Percentiles rank a stretch among this genome's conserved stretches.
These are phyloP conservation scores for Lophotis ruficrista DNA, from an alignment of 2,113 vertebrate genomes.

Conservation along the genomic window DNA sequence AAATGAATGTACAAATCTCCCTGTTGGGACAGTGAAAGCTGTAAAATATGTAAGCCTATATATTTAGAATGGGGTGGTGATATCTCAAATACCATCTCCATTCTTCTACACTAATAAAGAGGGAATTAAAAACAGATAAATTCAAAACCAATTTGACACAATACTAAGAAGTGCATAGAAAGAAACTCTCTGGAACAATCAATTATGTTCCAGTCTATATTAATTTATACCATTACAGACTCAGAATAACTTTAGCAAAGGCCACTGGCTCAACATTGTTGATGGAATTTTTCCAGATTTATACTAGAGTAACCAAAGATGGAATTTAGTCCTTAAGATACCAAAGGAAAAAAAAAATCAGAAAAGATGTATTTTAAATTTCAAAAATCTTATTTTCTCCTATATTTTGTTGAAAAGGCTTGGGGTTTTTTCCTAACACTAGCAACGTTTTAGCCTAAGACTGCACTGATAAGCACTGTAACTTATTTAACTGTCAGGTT, in stretches of 20 bases:
- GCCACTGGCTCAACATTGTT: neutral
- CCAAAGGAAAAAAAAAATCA: neutral
- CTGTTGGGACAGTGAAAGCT: neutral
- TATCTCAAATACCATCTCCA: neutral
- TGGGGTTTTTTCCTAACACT: fast-evolving
- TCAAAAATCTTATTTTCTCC: neutral
- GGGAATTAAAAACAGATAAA: neutral
- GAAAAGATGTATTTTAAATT: neutral
- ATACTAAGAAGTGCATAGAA: neutral
- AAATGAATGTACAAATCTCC: neutral
- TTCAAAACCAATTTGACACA: neutral
- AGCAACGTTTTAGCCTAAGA: neutral
- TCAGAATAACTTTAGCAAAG: neutral
- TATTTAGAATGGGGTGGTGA: neutral
- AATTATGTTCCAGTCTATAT: neutral
- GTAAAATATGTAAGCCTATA: neutral
- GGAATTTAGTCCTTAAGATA: neutral
- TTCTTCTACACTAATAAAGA: neutral
- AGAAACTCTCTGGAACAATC: neutral
- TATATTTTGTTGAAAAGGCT: neutral
- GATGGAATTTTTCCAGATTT: neutral
- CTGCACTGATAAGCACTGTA: neutral
- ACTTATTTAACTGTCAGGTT: neutral
- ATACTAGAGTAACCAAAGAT: neutral
- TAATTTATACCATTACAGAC: neutral